Percentiles rank a stretch among this genome's conserved stretches.
Evolutionary conservation across 2,888 invertebrate genomes (phyloP).

Genomic region (Troilus luridus): DNA sequence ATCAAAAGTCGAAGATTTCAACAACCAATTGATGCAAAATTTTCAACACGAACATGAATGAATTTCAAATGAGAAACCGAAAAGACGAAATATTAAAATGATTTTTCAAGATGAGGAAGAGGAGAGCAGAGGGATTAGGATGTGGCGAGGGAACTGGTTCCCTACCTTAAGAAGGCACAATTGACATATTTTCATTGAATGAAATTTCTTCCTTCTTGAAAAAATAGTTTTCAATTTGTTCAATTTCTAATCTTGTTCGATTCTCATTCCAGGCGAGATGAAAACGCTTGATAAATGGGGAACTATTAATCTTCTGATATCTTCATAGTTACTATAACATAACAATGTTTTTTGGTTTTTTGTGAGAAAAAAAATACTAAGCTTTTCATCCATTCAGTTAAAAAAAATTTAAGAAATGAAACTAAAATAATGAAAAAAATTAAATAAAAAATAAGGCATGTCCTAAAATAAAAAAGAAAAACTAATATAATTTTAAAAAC

Average conservation of each 20-base stretch:
- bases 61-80: slow-evolving; percentile 18
- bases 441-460: not conserved
- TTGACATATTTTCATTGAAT: slow-evolving; percentile 24
- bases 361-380: slow-evolving; percentile 45
- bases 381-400: slow-evolving; percentile 17
- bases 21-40: not conserved
- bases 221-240: slow-evolving; percentile 52
- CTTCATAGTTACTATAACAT: slow-evolving; percentile 51
- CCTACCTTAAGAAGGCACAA: slow-evolving; percentile 40
- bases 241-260: slow-evolving; percentile 49
- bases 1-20: not conserved
- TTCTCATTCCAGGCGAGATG: slow-evolving; percentile 37
- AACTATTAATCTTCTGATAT: slow-evolving; percentile 41
- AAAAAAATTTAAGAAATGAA: slow-evolving; percentile 27
- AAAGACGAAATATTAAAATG: slow-evolving; percentile 38
- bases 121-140: slow-evolving; percentile 3
- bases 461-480: not conserved
- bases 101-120: slow-evolving; percentile 27
- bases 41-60: slow-evolving; percentile 6
- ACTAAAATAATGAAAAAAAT: not conserved
- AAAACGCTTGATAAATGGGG: slow-evolving; percentile 48
- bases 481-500: not conserved
- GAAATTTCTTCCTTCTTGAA: slow-evolving; percentile 50
- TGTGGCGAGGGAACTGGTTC: slow-evolving; percentile 49
- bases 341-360: slow-evolving; percentile 46